Base-by-base conservation (phyloP, 2,113 vertebrate genomes). In the Trochalopteron elliotii region DNA sequence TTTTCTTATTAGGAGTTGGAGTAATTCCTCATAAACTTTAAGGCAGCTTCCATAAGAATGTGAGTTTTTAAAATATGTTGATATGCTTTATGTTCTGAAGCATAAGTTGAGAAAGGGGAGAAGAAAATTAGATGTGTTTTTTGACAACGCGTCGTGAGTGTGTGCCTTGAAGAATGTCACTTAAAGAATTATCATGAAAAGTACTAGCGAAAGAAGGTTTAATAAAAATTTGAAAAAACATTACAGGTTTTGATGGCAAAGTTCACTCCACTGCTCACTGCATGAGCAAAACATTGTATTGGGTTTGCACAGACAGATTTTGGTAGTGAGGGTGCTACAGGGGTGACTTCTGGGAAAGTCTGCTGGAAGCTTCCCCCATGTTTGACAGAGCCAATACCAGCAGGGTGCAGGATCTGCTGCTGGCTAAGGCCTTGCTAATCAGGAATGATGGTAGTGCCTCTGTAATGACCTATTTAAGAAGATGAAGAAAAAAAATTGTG, bases 121-220 rank as follows among this genome's bases (percentile, higher is more conserved):
- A n/a, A 92, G 67, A 90, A 79, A 37, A 37, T 28, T 10, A 11
- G 19, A 4, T 13, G 16, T 57, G 12, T 27, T 21, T 84, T 93
- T 70, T 27, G 56, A 64, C n/a, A 75, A 33, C 3, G 39, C 15
- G 12, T 39, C 0, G 0, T n/a, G 15, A 56, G 2, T 35, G 44
- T n/a, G n/a, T n/a, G n/a, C n/a, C n/a, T n/a, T n/a, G n/a, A n/a
- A n/a, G n/a, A n/a, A n/a, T n/a, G 6, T 39, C 12, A 30, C 6
- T 22, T 21, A 75, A 89, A 60, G 30, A 40, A 53, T 68, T 37
- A 19, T 21, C 24, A 15, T 31, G 20, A 31, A 25, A 75, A 40
- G 0, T 30, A n/a, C 24, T 33, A 45, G 9, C 0, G 3, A 74
- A 74, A 39, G 33, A 27, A 45, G 19, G 7, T 21, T 30, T 59